These are phyloP conservation scores for Argynnis bischoffii DNA, from an alignment of 2,888 invertebrate species.

Conservation along the genomic window DNA sequence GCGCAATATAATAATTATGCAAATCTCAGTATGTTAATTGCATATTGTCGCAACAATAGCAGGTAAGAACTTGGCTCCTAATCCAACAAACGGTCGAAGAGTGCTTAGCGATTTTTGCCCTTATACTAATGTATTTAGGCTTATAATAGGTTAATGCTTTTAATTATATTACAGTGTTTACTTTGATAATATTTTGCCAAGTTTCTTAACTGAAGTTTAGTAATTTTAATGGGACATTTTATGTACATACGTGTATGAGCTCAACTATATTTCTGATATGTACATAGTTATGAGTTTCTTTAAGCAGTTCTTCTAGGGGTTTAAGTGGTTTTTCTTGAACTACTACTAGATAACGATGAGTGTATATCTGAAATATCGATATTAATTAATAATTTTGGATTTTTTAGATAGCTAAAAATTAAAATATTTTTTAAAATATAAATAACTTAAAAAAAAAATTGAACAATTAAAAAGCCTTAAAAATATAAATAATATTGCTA, in stretches of 20 bases:
- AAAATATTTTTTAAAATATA: too few relatives aligned
- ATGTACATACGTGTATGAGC: background rate
- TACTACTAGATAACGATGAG: too few relatives aligned
- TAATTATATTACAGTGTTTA: slow-evolving; percentile 4
- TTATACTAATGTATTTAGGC: background rate
- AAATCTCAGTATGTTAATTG: slow-evolving; percentile 19
- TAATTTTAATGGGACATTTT: slow-evolving; percentile 11
- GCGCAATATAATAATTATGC: slow-evolving; percentile 13
- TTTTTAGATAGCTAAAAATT: too few relatives aligned
- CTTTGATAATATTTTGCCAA: slow-evolving; percentile 7
- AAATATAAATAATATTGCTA: too few relatives aligned
- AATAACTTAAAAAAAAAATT: too few relatives aligned
- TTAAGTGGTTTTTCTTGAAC: too few relatives aligned
- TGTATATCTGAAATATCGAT: too few relatives aligned
- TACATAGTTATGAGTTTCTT: background rate
- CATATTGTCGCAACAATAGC: slow-evolving; percentile 24
- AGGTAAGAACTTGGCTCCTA: slow-evolving; percentile 21
- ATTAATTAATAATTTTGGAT: too few relatives aligned
- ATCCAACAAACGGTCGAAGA: background rate
- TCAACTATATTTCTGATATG: background rate
- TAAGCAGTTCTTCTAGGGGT: too few relatives aligned
- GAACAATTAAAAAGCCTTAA: too few relatives aligned
- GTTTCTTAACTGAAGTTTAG: background rate
- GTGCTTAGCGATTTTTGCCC: background rate
- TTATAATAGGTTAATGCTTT: background rate